phyloP scores from a whole-genome alignment of 2,113 vertebrate genomes.

The Aspiorhynchus laticeps region DNA sequence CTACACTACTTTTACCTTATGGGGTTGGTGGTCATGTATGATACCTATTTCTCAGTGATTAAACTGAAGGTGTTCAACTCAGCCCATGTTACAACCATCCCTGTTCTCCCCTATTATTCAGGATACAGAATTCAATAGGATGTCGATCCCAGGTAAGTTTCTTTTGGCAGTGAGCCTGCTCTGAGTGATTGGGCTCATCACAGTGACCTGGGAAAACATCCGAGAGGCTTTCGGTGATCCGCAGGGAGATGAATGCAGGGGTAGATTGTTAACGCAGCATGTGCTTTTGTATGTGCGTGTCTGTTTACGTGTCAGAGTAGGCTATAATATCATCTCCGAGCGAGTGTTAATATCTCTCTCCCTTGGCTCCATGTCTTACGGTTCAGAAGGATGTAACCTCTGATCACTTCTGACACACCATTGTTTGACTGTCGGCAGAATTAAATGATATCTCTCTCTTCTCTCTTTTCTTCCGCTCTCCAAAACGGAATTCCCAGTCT shows the following conservation, averaged over 20 bases:
- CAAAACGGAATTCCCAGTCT: conserved; percentile 72
- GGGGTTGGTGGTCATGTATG: neutral
- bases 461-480: conserved; percentile 65
- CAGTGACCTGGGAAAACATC: conserved; percentile 33
- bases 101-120: neutral
- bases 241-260: conserved; percentile 27
- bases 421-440: conserved; percentile 75
- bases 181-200: conserved; percentile 3
- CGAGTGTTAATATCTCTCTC: conserved; percentile 51
- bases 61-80: neutral
- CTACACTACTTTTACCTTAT: neutral
- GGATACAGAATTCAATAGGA: neutral
- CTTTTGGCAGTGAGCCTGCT: neutral
- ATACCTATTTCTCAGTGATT: neutral
- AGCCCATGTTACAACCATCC: neutral
- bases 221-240: conserved; percentile 33
- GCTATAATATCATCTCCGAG: conserved; percentile 55
- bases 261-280: conserved; percentile 9
- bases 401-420: conserved; percentile 76
- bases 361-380: conserved; percentile 48
- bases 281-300: conserved; percentile 48
- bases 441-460: conserved; percentile 76
- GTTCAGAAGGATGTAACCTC: conserved; percentile 73
- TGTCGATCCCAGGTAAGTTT: neutral
- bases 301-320: conserved; percentile 59